A percentile compares a stretch with the other conserved stretches of the same genome.
Conservation (phyloP, 2,797 vertebrate species). For the Channa striata region DNA sequence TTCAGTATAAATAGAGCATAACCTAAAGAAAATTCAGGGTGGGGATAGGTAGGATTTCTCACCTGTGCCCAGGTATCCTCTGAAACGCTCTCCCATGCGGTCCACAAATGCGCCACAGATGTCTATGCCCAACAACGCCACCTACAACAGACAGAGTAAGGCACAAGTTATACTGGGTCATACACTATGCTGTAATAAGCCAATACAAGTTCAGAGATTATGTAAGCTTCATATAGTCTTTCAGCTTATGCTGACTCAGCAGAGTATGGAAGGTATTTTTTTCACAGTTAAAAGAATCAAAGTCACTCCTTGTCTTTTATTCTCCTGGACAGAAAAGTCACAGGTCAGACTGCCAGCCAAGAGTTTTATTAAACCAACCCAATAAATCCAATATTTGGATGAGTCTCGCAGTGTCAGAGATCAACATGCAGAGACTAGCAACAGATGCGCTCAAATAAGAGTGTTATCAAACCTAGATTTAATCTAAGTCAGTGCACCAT, state of each 20-base stretch:
- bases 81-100: constrained; percentile 92
- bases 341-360: no score
- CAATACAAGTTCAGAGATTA: not conserved
- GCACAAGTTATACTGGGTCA: constrained; percentile 27
- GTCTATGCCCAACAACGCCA: constrained; percentile 93
- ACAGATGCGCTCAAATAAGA: not conserved
- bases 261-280: constrained; percentile 3
- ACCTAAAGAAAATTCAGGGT: not conserved
- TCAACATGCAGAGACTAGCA: not conserved
- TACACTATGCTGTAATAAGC: no score
- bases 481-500: no score
- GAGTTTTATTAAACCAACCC: not conserved
- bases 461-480: no score
- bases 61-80: constrained; percentile 91
- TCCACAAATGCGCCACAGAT: constrained; percentile 92
- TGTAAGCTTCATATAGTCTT: no score
- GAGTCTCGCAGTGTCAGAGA: not conserved
- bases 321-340: no score
- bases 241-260: constrained; percentile 19
- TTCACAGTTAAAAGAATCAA: constrained; percentile 14
- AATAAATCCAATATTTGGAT: not conserved
- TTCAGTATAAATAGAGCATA: not conserved
- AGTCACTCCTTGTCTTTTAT: no score
- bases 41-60: constrained; percentile 65
- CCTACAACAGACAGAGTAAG: constrained; percentile 79